Evolutionary conservation across 2,113 vertebrate species (phyloP).

Genomic region (Callaeas wilsoni): DNA sequence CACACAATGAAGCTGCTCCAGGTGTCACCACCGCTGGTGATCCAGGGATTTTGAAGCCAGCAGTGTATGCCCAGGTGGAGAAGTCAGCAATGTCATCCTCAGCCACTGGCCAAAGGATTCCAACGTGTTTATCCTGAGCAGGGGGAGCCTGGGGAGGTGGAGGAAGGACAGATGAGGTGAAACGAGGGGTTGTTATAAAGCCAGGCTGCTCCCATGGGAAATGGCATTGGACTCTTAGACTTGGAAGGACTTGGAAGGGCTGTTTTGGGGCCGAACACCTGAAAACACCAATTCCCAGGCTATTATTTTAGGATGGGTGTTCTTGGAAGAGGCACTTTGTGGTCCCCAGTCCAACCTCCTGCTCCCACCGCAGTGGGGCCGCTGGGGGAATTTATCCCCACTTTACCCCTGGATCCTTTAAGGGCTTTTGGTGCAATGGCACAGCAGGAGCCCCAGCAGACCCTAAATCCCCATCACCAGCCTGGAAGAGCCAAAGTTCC

Average conservation of each 20-base stretch:
- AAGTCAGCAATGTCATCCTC: background rate
- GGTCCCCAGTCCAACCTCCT: background rate
- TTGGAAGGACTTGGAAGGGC: background rate
- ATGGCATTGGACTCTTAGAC: background rate
- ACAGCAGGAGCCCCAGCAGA: background rate
- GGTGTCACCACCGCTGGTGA: background rate
- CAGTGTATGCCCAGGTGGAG: background rate
- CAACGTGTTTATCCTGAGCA: accelerated
- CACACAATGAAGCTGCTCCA: accelerated
- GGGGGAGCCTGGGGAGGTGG: background rate
- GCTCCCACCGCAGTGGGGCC: background rate
- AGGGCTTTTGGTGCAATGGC: background rate
- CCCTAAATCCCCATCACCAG: background rate
- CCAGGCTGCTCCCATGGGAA: background rate
- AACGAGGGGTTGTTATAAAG: background rate
- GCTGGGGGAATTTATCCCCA: background rate
- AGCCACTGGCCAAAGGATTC: background rate
- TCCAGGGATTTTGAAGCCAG: background rate
- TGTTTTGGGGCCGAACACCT: background rate
- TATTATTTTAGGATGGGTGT: background rate
- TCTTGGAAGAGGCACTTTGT: accelerated
- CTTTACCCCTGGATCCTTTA: background rate
- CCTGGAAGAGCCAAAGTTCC: accelerated
- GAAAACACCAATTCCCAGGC: background rate
- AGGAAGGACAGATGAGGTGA: background rate